Base-by-base conservation (phyloP, 2,113 vertebrate genomes). In the Silurus meridionalis region DNA sequence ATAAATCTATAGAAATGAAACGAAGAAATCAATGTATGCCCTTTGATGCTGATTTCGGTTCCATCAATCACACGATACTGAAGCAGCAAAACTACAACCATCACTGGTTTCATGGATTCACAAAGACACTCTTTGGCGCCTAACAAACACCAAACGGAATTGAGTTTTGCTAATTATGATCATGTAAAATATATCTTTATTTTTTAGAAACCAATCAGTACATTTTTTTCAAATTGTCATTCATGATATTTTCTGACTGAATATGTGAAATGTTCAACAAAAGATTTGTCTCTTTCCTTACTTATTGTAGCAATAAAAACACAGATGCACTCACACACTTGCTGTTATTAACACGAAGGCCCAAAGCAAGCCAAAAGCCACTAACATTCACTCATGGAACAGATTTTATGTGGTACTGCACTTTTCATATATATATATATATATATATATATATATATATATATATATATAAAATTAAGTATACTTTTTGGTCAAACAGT, bases 401-500 rank as follows among this genome's bases (percentile, higher is more conserved):
- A 52, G 23, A 83, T 82, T 88, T 71, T 46, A 82, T 57, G 89
- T 80, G 61, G 58, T 83, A 84, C 84, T 85, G 53, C 89, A 77
- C 80, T 69, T n/a, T n/a, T n/a, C n/a, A n/a, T n/a, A n/a, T n/a
- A n/a, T n/a, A n/a, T n/a, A n/a, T n/a, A n/a, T n/a, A n/a, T n/a
- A n/a, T n/a, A n/a, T n/a, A n/a, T n/a, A n/a, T n/a, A n/a, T n/a
- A n/a, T n/a, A n/a, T n/a, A n/a, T n/a, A n/a, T n/a, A n/a, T n/a
- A n/a, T n/a, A n/a, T n/a, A n/a, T n/a, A n/a, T n/a, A n/a, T n/a
- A n/a, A n/a, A n/a, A 89, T 86, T 80, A 88, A 86, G 81, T 83
- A 78, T 89, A 83, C 83, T 91, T 94, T 95, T 95, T 95, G 93
- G 94, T 95, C 93, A 92, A 91, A 74, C 80, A 82, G 79, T 67